phyloP scores from a whole-genome alignment of 2,797 vertebrate species.

The Rachycentron canadum region DNA sequence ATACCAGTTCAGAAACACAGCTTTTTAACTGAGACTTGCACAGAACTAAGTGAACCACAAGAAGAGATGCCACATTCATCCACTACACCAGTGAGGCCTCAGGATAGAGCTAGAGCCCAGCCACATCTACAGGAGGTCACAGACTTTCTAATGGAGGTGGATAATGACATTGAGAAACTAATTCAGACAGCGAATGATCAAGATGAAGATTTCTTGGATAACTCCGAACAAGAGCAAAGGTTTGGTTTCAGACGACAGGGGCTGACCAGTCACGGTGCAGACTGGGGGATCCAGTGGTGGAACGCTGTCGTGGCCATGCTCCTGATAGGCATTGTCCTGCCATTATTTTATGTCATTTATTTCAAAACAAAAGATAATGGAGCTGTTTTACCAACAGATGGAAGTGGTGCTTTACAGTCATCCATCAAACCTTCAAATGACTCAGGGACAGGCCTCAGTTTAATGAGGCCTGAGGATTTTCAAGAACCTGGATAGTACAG shows the following conservation, averaged over 20 bases:
- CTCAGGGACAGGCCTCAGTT: slow-evolving; percentile 36
- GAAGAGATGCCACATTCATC: slow-evolving; percentile 36
- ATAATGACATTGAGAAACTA: slow-evolving; percentile 88
- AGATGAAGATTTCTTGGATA: slow-evolving; percentile 69
- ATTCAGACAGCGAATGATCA: slow-evolving; percentile 80
- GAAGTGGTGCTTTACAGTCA: slow-evolving; percentile 20
- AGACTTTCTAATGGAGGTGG: slow-evolving; percentile 90
- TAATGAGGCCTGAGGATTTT: slow-evolving; percentile 18
- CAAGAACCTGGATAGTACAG: slow-evolving; percentile 49
- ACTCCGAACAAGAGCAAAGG: slow-evolving; percentile 27
- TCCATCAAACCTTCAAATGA: slow-evolving; percentile 53
- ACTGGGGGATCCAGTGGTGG: slow-evolving; percentile 97
- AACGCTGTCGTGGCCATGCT: slow-evolving; percentile 95
- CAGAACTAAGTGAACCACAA: slow-evolving; percentile 61
- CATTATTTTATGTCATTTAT: slow-evolving; percentile 94
- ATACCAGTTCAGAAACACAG: slow-evolving; percentile 92
- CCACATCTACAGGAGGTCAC: slow-evolving; percentile 74
- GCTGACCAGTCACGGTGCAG: slow-evolving; percentile 78
- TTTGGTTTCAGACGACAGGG: slow-evolving; percentile 53
- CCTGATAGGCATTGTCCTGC: slow-evolving; percentile 91
- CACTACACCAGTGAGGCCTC: slow-evolving; percentile 33
- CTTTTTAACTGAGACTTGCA: slow-evolving; percentile 85
- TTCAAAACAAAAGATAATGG: slow-evolving; percentile 88
- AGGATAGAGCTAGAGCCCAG: background rate
- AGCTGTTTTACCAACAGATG: slow-evolving; percentile 40